Base-by-base conservation (phyloP, 37 sponge, comb jelly and placozoan species). In the Geodia barretti region DNA sequence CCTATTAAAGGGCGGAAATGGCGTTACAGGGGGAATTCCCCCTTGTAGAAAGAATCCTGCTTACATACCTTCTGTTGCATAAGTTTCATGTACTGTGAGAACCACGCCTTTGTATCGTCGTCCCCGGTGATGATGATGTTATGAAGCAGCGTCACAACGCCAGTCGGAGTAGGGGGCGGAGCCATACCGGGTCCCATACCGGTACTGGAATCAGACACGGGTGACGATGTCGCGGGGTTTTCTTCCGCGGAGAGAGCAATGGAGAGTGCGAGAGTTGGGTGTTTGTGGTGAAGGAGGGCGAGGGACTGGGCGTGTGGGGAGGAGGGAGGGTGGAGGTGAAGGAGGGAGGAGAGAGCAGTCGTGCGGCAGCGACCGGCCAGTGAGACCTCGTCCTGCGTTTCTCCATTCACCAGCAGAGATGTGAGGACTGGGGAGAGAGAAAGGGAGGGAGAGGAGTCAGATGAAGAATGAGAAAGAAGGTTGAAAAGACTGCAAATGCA, bases 31-130 rank as follows among this genome's bases (percentile, higher is more conserved):
- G n/a, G n/a, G n/a, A n/a, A n/a, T n/a, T n/a, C n/a, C n/a, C n/a
- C n/a, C n/a, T n/a, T n/a, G n/a, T n/a, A n/a, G n/a, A n/a, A n/a
- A n/a, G n/a, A n/a, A n/a, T n/a, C n/a, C n/a, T n/a, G n/a, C 7
- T 9, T 34, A 80, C 73, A 1, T 61, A 92, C 92, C 81, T 92
- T 92, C 64, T 92, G 92, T 32, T 87, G 92, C 80, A 80, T 84
- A 20, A 84, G 68, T 75, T 87, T 92, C 34, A 92, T 78, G 81
- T 92, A 92, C 68, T 92, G 88, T 0, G 84, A 58, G 64, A 92
- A 92, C 88, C 88, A 92, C 19, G 40, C 42, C 40, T 62, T 87
- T 28, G 47, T 87, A 34, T 62, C 71, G 21, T 86, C 80, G 38
- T 80, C 83, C 9, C 88, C 92, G n/a, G 60, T 37, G 24, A 92